Evolutionary conservation across 2,888 invertebrate genomes (phyloP).

Genomic region (Dione vanillae): DNA sequence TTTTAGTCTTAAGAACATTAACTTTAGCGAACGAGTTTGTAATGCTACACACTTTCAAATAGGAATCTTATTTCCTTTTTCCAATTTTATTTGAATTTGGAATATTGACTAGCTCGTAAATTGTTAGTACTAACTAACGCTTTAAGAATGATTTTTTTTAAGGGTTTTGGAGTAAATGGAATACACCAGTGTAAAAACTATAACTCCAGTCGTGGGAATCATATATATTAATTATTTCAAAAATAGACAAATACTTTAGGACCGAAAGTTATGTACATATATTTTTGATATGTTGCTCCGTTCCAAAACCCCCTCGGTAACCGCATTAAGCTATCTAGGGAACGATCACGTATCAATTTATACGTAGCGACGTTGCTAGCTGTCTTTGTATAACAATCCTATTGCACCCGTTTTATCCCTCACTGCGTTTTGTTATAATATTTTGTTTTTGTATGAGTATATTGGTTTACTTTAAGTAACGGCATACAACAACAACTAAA

Average conservation of each 20-base stretch:
- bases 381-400: background rate
- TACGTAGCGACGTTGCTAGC: background rate
- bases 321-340: conserved; percentile 9
- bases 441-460: background rate
- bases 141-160: too few species aligned
- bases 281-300: background rate
- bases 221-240: background rate
- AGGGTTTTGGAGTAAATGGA: too few species aligned
- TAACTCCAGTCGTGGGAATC: too few species aligned
- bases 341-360: conserved; percentile 19
- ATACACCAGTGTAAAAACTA: too few species aligned
- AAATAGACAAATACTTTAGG: background rate
- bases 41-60: too few species aligned
- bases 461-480: background rate
- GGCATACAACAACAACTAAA: too few species aligned
- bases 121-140: too few species aligned
- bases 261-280: background rate
- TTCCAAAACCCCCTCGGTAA: conserved; percentile 1
- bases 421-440: background rate
- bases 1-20: too few species aligned
- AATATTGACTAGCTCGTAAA: too few species aligned
- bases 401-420: background rate
- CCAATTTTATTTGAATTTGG: too few species aligned
- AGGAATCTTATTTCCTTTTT: too few species aligned
- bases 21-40: too few species aligned